A percentile compares a stretch with the other conserved stretches of the same genome.
phyloP scores from a whole-genome alignment of 2,797 vertebrate species.

The Fringilla coelebs region DNA sequence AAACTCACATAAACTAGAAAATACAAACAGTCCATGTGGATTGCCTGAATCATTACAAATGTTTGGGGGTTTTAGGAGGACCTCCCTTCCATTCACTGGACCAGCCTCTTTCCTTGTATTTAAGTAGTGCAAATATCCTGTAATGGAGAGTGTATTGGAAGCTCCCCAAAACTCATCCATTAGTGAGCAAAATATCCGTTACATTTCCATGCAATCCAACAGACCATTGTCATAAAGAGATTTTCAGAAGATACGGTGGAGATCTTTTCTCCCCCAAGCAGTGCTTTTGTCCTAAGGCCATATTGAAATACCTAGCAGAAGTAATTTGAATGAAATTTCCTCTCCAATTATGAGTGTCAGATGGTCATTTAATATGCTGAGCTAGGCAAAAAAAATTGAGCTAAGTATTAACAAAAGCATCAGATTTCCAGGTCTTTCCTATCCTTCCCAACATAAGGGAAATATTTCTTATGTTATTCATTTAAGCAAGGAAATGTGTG shows the following conservation, averaged over 20 bases:
- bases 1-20: background rate
- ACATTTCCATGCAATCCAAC: background rate
- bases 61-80: background rate
- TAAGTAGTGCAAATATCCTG: background rate
- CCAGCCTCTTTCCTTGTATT: background rate
- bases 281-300: background rate
- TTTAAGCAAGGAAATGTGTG: background rate
- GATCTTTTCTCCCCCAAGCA: background rate
- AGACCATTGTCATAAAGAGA: background rate
- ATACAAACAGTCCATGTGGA: background rate
- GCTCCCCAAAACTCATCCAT: background rate
- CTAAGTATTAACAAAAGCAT: constrained; percentile 8
- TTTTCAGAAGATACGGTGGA: background rate
- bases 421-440: background rate
- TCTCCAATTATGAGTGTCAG: background rate
- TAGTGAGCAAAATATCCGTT: background rate
- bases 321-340: constrained; percentile 32
- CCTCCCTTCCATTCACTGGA: background rate
- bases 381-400: background rate
- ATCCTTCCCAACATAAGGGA: background rate
- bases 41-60: background rate
- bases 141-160: background rate
- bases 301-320: background rate
- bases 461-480: background rate
- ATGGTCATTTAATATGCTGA: background rate